Base-by-base conservation (phyloP, 1,140 invertebrate genomes). In the Drosophila ananassae region DNA sequence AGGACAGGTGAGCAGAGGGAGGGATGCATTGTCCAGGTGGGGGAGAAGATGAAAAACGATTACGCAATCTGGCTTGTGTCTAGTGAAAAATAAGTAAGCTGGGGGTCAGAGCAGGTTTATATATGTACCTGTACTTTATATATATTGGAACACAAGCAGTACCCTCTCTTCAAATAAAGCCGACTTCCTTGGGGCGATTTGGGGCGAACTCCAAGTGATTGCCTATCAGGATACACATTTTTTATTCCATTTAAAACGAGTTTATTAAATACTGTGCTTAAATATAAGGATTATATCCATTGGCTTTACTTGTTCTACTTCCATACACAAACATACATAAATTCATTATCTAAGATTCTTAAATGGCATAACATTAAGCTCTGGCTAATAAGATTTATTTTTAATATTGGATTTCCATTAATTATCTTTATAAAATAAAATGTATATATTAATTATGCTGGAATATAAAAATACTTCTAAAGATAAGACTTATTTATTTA, bases 41-140 rank as follows among this genome's bases (percentile, higher is more conserved):
- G 12, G 13, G n/a, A 17, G 13, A 39, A 34, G 41, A 68, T 47
- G 62, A 48, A 67, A 69, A 69, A 69, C 66, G 62, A 55, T 67
- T 69, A 69, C 66, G 66, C 50, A 67, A 69, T 56, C 66, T 67
- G 50, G 51, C 41, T 12, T 39, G 41, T 56, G 62, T 68, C 62
- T 55, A 21, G 41, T 56, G 37, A 10, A 67, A 55, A 13, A 50
- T 10, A 50, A 50, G 24, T 60, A 52, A 67, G 34, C 21, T 10
- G 59, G 59, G 34, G 59, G 58, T 50, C 58, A 63, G 44, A 28
- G 17, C 17, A 6, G 30, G 6, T 28, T 28, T 28, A 8, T 32
- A 32, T 32, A 32, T 5, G n/a, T n/a, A n/a, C n/a, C n/a, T n/a
- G n/a, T n/a, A n/a, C n/a, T 28, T 28, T 28, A 8, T 32, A 32